A percentile compares a stretch with the other conserved stretches of the same genome.
phyloP scores from a whole-genome alignment of 2,113 vertebrate genomes.

The Stigmatopora argus region DNA sequence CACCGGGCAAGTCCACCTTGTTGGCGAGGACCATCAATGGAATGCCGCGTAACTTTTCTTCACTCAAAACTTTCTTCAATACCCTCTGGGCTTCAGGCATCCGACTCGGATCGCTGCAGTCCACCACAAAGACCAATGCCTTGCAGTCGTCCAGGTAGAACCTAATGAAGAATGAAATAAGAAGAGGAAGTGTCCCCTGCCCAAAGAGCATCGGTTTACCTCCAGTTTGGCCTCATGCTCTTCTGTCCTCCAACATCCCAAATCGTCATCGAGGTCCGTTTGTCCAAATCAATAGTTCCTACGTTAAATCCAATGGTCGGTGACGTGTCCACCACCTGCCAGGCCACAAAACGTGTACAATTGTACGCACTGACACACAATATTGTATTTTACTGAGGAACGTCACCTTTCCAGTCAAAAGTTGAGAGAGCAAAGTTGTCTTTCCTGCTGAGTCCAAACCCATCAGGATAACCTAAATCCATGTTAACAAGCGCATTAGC shows the following conservation, averaged over 20 bases:
- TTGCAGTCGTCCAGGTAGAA: constrained; percentile 74
- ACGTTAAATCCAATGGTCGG: constrained; percentile 87
- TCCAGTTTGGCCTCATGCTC: constrained; percentile 78
- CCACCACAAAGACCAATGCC: constrained; percentile 78
- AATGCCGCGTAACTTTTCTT: constrained; percentile 63
- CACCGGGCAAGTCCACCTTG: constrained; percentile 76
- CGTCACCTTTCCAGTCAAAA: constrained; percentile 65
- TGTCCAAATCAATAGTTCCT: constrained; percentile 71
- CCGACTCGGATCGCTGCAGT: constrained; percentile 70
- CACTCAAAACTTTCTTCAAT: constrained; percentile 64
- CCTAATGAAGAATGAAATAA: constrained; percentile 16
- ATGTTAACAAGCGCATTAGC: background rate
- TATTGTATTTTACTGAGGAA: background rate
- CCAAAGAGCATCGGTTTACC: constrained; percentile 15
- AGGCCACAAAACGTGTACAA: background rate
- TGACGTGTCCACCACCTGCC: constrained; percentile 70
- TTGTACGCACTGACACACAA: background rate
- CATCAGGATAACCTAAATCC: constrained; percentile 56
- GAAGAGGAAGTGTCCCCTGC: background rate
- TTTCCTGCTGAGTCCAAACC: constrained; percentile 75
- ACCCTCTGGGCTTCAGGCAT: constrained; percentile 68
- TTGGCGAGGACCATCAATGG: constrained; percentile 86
- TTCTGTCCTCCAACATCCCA: constrained; percentile 85
- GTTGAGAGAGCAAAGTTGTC: constrained; percentile 72
- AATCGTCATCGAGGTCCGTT: constrained; percentile 67